phyloP scores from a whole-genome alignment of 1,140 invertebrate genomes.

The Papilio aristodemus region DNA sequence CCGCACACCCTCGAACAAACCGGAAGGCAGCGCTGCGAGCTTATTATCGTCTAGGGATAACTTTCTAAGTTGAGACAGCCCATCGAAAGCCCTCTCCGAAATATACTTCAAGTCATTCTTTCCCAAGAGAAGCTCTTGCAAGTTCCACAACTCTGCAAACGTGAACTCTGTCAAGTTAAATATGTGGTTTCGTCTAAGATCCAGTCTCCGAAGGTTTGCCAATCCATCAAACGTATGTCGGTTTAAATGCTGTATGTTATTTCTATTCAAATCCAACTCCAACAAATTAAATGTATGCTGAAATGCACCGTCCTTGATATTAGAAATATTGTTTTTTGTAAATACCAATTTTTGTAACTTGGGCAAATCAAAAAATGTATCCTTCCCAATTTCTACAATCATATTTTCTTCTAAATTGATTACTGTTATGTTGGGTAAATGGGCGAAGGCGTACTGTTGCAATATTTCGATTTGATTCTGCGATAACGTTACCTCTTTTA shows the following conservation, averaged over 20 bases:
- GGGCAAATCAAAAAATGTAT: constrained; percentile 86
- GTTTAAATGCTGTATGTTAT: constrained; percentile 85
- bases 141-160: constrained; percentile 86
- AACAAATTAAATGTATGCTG: constrained; percentile 83
- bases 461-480: constrained; percentile 85
- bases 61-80: constrained; percentile 84
- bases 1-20: constrained; percentile 84
- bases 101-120: constrained; percentile 85
- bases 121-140: constrained; percentile 86
- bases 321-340: constrained; percentile 87
- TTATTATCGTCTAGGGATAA: constrained; percentile 87
- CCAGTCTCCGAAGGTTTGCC: constrained; percentile 83
- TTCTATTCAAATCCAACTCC: constrained; percentile 86
- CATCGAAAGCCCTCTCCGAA: constrained; percentile 86
- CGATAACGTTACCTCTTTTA: constrained; percentile 84
- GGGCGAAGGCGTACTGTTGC: constrained; percentile 84
- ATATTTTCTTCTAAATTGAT: constrained; percentile 87
- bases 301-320: constrained; percentile 86
- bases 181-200: constrained; percentile 86
- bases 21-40: constrained; percentile 83
- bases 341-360: constrained; percentile 84
- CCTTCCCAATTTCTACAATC: constrained; percentile 85
- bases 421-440: constrained; percentile 83
- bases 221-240: constrained; percentile 86
- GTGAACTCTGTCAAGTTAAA: constrained; percentile 86